Percentiles rank a stretch among this genome's conserved stretches.
phyloP scores from a whole-genome alignment of 2,888 invertebrate species.

The Lagria hirta region DNA sequence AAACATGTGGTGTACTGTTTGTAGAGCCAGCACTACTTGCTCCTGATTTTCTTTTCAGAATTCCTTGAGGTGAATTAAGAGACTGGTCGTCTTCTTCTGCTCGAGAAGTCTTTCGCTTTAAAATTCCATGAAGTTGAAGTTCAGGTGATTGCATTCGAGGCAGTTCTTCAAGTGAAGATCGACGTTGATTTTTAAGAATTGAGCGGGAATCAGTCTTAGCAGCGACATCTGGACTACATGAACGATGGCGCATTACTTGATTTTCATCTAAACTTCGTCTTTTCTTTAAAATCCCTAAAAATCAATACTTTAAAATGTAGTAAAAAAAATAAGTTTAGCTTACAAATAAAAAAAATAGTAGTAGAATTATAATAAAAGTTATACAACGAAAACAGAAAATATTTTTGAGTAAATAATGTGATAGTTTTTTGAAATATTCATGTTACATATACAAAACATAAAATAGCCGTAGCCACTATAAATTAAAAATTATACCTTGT shows the following conservation, averaged over 20 bases:
- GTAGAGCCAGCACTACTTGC: constrained; percentile 60
- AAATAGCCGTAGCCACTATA: too few species aligned
- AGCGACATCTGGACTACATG: constrained; percentile 70
- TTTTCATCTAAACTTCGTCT: constrained; percentile 80
- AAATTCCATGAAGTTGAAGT: constrained; percentile 65
- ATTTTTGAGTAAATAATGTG: too few species aligned
- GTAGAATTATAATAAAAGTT: too few species aligned
- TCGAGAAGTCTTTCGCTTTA: constrained; percentile 69
- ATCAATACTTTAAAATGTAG: too few species aligned
- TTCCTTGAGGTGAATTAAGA: constrained; percentile 70
- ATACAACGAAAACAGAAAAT: too few species aligned
- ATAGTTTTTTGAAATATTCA: too few species aligned
- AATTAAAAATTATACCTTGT: too few species aligned
- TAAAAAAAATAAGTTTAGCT: too few species aligned
- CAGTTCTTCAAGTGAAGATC: constrained; percentile 72
- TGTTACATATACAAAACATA: too few species aligned
- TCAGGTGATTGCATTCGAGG: constrained; percentile 66
- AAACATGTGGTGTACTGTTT: constrained; percentile 67
- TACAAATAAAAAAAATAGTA: too few species aligned
- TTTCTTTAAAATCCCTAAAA: constrained; percentile 84
- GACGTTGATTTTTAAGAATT: constrained; percentile 67
- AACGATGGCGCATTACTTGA: constrained; percentile 67
- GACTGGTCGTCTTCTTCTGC: constrained; percentile 66
- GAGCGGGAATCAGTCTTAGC: constrained; percentile 65
- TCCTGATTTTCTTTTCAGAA: constrained; percentile 76